Evolutionary conservation across 2,113 vertebrate species (phyloP).

Genomic region (Macaca nemestrina): DNA sequence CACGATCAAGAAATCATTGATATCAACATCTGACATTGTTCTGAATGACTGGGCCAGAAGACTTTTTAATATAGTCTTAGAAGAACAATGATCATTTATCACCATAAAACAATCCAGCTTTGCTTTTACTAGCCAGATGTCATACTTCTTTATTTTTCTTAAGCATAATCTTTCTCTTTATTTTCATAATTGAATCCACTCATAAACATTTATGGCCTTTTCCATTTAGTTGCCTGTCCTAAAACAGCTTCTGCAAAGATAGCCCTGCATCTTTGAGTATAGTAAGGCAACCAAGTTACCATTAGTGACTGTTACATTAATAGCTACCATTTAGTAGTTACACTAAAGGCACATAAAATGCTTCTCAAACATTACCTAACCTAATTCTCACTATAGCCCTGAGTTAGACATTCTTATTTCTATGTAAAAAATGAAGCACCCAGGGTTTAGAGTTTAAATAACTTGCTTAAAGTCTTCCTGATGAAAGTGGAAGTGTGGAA

Average conservation of each 20-base stretch:
- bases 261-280: background rate
- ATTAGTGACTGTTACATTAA: background rate
- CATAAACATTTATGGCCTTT: background rate
- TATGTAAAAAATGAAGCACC: background rate
- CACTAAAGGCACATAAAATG: background rate
- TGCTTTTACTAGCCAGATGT: constrained; percentile 17
- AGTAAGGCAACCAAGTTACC: background rate
- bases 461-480: background rate
- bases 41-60: background rate
- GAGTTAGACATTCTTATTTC: background rate
- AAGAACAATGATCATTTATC: background rate
- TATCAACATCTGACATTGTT: background rate
- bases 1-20: background rate
- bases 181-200: background rate
- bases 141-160: background rate
- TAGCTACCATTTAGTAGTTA: background rate
- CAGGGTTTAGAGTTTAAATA: background rate
- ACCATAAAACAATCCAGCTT: background rate
- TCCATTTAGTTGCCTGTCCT: background rate
- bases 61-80: background rate
- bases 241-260: background rate
- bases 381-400: background rate
- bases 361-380: background rate
- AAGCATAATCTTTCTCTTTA: background rate
- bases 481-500: background rate